phyloP scores from a whole-genome alignment of 2,888 invertebrate genomes.

The Macrophya annulata region DNA sequence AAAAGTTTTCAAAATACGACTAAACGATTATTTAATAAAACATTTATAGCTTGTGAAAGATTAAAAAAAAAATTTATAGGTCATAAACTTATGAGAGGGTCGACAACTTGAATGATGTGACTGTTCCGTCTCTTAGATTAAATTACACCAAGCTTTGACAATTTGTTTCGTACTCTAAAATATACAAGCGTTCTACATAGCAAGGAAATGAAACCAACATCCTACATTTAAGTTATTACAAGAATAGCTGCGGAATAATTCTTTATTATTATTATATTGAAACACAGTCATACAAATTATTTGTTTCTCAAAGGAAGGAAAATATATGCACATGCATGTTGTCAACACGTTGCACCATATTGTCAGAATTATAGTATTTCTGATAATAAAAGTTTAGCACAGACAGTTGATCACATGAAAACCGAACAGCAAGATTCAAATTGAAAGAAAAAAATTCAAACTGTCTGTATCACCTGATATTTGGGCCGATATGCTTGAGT shows the following conservation, averaged over 20 bases:
- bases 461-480: not conserved
- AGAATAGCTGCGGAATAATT: constrained; percentile 21
- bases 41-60: not conserved
- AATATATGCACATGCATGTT: constrained; percentile 37
- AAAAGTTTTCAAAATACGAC: constrained; percentile 11
- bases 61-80: not conserved
- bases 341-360: not conserved
- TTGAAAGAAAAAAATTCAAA: not conserved
- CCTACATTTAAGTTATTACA: constrained; percentile 26
- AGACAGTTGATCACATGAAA: not conserved
- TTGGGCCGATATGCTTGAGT: not conserved
- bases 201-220: not conserved
- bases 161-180: constrained; percentile 23
- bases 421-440: constrained; percentile 1
- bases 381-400: not conserved
- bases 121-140: not conserved
- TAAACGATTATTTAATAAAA: constrained; percentile 7
- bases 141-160: constrained; percentile 3
- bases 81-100: not conserved
- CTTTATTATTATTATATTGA: constrained; percentile 39
- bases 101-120: not conserved
- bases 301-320: constrained; percentile 14
- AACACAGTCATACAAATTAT: constrained; percentile 36
- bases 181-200: constrained; percentile 32
- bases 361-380: not conserved